Evolutionary conservation across 2,113 vertebrate genomes (phyloP), one percentile per base, ranked within the genome.

Genomic region (Tragulus kanchil): DNA sequence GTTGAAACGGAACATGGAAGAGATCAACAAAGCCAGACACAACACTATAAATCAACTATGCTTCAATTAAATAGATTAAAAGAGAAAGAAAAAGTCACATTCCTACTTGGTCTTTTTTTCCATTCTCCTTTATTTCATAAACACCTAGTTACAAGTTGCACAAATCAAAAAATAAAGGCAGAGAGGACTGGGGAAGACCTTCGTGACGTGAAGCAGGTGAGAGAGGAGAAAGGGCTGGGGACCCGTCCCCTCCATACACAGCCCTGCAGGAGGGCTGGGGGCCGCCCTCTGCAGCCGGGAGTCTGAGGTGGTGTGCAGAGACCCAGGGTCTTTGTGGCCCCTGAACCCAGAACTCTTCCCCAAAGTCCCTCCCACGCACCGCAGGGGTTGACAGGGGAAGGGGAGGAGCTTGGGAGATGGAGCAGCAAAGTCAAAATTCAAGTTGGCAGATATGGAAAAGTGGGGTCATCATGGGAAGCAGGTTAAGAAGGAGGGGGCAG

Each of bases 61-160:
- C 26, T 54, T 78, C 28, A 78, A 31, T 19, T 54, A 78, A 78
- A 31, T 54, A 78, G 28, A 17, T 31, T n/a, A 54, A 78, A 17
- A 19, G 5, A 19, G 19, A 52, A 52, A 52, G 93, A 96, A 97
- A 71, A 95, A 97, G 95, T 58, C 97, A 88, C 1, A 92, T 94
- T 52, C 73, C 75, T 65, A 90, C 73, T 54, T 52, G n/a, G 23
- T 67, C 23, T 97, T 96, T 97, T 98, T 98, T 97, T n/a, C 98
- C 96, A 98, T 98, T 95, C 94, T 98, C 98, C 98, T 99, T 99
- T 99, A 99, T 99, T 99, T 98, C 98, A 98, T 98, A 98, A 98
- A 98, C 98, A 99, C 98, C 98, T 99, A 98, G 98, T 98, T 98
- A 98, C 98, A 98, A 98, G 98, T 98, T 98, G 95, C 98, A 99